Evolutionary conservation across 2,888 invertebrate species (phyloP).

Genomic region (Anoncus sp.): DNA sequence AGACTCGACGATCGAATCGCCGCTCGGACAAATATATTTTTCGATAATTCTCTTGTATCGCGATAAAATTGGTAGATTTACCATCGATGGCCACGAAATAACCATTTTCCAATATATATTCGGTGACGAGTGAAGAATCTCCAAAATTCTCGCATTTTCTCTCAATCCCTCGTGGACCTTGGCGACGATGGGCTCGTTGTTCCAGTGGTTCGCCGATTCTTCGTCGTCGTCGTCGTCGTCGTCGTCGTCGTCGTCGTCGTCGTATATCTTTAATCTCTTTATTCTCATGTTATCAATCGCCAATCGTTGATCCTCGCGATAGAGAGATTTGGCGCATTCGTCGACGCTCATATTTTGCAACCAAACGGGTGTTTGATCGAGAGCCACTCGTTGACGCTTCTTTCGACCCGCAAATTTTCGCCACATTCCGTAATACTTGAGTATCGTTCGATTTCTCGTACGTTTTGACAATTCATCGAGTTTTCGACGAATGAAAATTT

Average conservation of each 20-base stretch:
- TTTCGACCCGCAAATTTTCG: constrained; percentile 79
- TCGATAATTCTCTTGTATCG: constrained; percentile 84
- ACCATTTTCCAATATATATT: constrained; percentile 87
- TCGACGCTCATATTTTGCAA: constrained; percentile 81
- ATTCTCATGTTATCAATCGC: constrained; percentile 84
- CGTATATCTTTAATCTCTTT: constrained; percentile 72
- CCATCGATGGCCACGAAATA: constrained; percentile 84
- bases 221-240: neutral
- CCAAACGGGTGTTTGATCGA: constrained; percentile 86
- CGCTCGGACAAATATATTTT: constrained; percentile 83
- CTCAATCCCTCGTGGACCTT: constrained; percentile 83
- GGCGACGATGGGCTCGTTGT: constrained; percentile 83
- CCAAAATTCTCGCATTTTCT: constrained; percentile 83
- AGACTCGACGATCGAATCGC: constrained; percentile 75
- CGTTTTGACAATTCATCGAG: constrained; percentile 81
- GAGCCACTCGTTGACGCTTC: constrained; percentile 83
- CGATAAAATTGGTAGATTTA: constrained; percentile 83
- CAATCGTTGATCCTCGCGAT: constrained; percentile 82
- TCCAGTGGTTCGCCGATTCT: constrained; percentile 2
- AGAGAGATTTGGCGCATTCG: constrained; percentile 83
- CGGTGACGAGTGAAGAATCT: constrained; percentile 83
- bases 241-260: constrained; percentile 11
- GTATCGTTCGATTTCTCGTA: constrained; percentile 78
- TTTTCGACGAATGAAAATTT: constrained; percentile 78
- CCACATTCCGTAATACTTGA: constrained; percentile 84